phyloP scores from a whole-genome alignment of 1,140 invertebrate genomes.

The Drosophila leontia region DNA sequence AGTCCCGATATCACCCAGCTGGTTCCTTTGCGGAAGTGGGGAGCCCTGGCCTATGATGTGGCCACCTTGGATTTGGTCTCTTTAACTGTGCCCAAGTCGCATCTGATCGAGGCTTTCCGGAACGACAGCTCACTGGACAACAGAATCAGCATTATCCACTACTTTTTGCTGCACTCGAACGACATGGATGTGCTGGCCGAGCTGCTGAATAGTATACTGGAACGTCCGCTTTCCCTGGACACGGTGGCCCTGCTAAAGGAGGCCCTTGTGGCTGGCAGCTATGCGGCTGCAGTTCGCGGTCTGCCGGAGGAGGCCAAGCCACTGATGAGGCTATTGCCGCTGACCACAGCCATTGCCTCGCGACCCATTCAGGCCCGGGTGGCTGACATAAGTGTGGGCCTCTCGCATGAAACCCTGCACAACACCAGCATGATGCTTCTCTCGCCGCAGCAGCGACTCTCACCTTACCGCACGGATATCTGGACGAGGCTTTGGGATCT shows the following conservation, averaged over 20 bases:
- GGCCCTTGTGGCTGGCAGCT: slow-evolving; percentile 90
- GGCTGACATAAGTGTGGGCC: slow-evolving; percentile 75
- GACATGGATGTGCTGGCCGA: slow-evolving; percentile 90
- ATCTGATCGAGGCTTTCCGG: slow-evolving; percentile 89
- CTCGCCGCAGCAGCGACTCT: slow-evolving; percentile 91
- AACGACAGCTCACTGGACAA: slow-evolving; percentile 88
- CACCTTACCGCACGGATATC: slow-evolving; percentile 91
- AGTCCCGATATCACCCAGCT: slow-evolving; percentile 87
- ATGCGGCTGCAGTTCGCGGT: slow-evolving; percentile 89
- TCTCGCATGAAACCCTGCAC: slow-evolving; percentile 89
- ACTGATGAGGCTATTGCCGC: slow-evolving; percentile 89
- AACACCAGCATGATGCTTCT: slow-evolving; percentile 93
- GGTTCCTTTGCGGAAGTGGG: slow-evolving; percentile 87
- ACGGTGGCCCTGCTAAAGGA: slow-evolving; percentile 89
- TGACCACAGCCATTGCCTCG: slow-evolving; percentile 87
- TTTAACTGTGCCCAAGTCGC: slow-evolving; percentile 87
- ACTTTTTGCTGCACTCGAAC: slow-evolving; percentile 90
- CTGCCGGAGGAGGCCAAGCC: slow-evolving; percentile 89
- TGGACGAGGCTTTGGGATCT: slow-evolving; percentile 93
- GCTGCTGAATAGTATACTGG: slow-evolving; percentile 79
- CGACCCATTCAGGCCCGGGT: slow-evolving; percentile 79
- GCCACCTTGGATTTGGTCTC: slow-evolving; percentile 90
- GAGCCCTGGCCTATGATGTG: slow-evolving; percentile 87
- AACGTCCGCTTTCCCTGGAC: slow-evolving; percentile 75
- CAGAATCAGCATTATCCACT: slow-evolving; percentile 91